Base-by-base conservation (phyloP, 2,113 vertebrate species). In the Alexandromys fortis region DNA sequence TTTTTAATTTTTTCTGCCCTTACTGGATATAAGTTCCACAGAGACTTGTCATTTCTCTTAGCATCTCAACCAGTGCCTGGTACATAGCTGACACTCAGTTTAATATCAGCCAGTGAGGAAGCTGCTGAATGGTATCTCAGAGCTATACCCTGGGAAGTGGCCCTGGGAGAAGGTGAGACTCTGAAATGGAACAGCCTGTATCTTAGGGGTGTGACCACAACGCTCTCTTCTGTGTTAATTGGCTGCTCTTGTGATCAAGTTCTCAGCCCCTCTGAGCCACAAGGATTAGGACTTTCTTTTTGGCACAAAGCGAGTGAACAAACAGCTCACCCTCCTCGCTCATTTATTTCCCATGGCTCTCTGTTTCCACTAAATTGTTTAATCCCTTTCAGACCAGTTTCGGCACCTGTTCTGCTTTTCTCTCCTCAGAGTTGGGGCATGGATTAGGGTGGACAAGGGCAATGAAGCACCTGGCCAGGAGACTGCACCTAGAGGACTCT, bases 291-390 rank as follows among this genome's bases (percentile, higher is more conserved):
- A 55, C 38, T 42, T 0, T 35, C 22, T 26, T 47, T 38, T 47
- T 86, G 33, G n/a, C 42, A 73, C 45, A 42, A 79, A 92, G 52
- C 0, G 58, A 72, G 45, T 0, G 42, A 76, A 24, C 6, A 0
- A 76, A 24, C 6, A 0, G 0, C 7, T 94, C 86, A 24, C 52
- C 13, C 10, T 63, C 63, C 35, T 22, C 8, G 12, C 45, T 61
- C 89, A 35, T 68, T 79, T 94, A 61, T 83, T 93, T 85, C 90
- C 61, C 90, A 86, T 22, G 35, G 72, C n/a, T 82, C 94, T 92
- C 42, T 10, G 22, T 52, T 83, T 75, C 38, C 76, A 68, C 45
- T 33, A 5, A 5, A 12, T 10, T 11, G 38, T 52, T 38, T 38
- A 22, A 19, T 92, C 9, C 9, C 35, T n/a, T 86, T 85, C 52